Percentiles rank a stretch among this genome's conserved stretches.
phyloP scores from a whole-genome alignment of 2,888 invertebrate species.

The Coenonympha glycerion region DNA sequence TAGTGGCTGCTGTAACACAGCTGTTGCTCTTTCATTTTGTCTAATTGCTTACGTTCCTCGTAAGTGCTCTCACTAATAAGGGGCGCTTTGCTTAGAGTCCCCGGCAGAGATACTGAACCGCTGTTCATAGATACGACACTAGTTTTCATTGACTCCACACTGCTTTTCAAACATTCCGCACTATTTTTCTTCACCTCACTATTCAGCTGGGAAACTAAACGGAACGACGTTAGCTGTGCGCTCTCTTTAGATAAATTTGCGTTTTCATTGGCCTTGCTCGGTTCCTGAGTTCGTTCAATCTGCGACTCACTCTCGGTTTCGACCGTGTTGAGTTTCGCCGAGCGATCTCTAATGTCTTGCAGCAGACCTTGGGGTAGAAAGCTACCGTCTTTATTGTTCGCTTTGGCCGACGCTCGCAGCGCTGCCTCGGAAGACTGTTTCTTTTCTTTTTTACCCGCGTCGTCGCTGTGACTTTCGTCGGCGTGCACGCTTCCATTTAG shows the following conservation, averaged over 20 bases:
- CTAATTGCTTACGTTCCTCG: conserved; percentile 77
- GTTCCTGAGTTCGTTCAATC: conserved; percentile 50
- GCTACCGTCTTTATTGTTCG: conserved; percentile 59
- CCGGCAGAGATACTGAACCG: conserved; percentile 26
- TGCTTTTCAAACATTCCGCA: conserved; percentile 19
- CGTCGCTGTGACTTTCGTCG: conserved; percentile 67
- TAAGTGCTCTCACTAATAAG: conserved; percentile 81
- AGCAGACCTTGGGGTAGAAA: conserved; percentile 80
- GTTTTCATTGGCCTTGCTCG: conserved; percentile 66
- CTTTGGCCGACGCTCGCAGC: conserved; percentile 48
- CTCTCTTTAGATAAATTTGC: conserved; percentile 69
- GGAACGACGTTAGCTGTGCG: conserved; percentile 70
- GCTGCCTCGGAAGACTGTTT: conserved; percentile 52
- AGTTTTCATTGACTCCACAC: conserved; percentile 15
- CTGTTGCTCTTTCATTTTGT: conserved; percentile 62
- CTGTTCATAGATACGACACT: conserved; percentile 49
- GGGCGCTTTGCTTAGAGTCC: conserved; percentile 49
- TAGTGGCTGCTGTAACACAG: conserved; percentile 72
- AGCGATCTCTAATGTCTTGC: conserved; percentile 82
- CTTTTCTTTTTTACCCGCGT: conserved; percentile 59
- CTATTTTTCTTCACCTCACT: conserved; percentile 52
- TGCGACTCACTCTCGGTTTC: conserved; percentile 63
- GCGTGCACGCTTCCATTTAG: conserved; percentile 72
- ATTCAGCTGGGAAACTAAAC: conserved; percentile 70
- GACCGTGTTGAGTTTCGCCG: conserved; percentile 67